These are phyloP conservation scores for Diplodus sargus DNA, from an alignment of 2,797 vertebrate genomes.

Conservation along the genomic window DNA sequence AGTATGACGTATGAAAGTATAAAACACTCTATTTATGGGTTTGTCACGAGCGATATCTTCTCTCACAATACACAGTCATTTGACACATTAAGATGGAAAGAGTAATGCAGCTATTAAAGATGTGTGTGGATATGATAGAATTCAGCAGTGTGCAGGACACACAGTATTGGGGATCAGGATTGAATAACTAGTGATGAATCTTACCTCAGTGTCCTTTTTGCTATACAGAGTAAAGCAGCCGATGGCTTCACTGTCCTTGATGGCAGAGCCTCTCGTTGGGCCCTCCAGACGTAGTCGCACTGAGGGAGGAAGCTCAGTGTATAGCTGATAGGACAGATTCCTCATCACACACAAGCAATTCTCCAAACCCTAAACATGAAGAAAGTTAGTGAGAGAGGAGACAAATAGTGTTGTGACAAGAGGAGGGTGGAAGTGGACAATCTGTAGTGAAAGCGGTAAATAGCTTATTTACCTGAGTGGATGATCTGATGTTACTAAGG, in stretches of 20 bases:
- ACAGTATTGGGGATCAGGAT: background rate
- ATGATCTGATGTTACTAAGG: background rate
- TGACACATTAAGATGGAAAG: background rate
- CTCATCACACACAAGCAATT: constrained; percentile 94
- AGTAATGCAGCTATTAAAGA: background rate
- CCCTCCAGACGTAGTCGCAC: constrained; percentile 91
- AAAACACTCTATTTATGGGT: background rate
- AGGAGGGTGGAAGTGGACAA: background rate
- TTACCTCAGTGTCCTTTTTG: constrained; percentile 90
- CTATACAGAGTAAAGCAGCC: constrained; percentile 93
- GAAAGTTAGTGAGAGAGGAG: background rate
- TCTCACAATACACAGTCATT: background rate
- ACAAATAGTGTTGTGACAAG: background rate
- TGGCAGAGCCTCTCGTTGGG: constrained; percentile 75
- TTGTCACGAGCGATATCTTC: background rate
- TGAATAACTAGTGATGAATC: background rate
- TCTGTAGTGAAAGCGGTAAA: background rate
- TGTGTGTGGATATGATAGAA: background rate
- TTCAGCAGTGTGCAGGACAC: background rate
- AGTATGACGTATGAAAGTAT: background rate
- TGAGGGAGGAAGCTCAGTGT: constrained; percentile 91
- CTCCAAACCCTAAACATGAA: constrained; percentile 89
- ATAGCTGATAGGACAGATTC: constrained; percentile 97
- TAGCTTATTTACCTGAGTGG: background rate
- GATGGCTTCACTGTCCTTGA: constrained; percentile 82